Conservation (phyloP, 1,140 invertebrate species). For the Luehdorfia chinensis region DNA sequence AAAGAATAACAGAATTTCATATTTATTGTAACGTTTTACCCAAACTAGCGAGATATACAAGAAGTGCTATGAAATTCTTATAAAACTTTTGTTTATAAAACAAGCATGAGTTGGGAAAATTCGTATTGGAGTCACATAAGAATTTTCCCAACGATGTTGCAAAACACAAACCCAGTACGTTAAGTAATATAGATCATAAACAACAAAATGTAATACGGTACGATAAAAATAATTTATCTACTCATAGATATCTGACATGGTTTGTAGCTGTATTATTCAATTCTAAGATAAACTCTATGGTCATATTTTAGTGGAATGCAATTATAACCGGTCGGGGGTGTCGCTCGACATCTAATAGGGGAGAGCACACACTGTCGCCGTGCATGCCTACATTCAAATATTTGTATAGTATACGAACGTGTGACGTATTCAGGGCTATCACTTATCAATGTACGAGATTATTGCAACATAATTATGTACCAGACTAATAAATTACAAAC, state of each 20-base stretch:
- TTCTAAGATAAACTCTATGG: constrained; percentile 46
- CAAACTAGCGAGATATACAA: no score
- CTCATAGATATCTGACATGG: constrained; percentile 11
- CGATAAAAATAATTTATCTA: constrained; percentile 15
- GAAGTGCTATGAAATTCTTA: no score
- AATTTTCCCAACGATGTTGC: constrained; percentile 1
- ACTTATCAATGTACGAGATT: constrained; percentile 9
- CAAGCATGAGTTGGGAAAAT: no score
- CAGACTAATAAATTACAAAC: no score
- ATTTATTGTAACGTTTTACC: no score
- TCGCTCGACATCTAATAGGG: constrained; percentile 37
- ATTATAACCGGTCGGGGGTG: constrained; percentile 59
- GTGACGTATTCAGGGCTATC: constrained; percentile 34
- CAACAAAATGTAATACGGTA: neutral
- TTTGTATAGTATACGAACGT: constrained; percentile 35
- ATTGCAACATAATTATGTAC: no score
- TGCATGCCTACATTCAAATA: constrained; percentile 50
- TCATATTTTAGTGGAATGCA: constrained; percentile 72
- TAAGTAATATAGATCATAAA: constrained; percentile 5
- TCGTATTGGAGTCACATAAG: no score
- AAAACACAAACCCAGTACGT: neutral
- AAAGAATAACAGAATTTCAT: no score
- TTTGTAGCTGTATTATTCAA: constrained; percentile 16
- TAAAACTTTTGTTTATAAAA: no score
- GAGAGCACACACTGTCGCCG: constrained; percentile 33